phyloP scores from a whole-genome alignment of 2,113 vertebrate species.

The Tragulus kanchil region DNA sequence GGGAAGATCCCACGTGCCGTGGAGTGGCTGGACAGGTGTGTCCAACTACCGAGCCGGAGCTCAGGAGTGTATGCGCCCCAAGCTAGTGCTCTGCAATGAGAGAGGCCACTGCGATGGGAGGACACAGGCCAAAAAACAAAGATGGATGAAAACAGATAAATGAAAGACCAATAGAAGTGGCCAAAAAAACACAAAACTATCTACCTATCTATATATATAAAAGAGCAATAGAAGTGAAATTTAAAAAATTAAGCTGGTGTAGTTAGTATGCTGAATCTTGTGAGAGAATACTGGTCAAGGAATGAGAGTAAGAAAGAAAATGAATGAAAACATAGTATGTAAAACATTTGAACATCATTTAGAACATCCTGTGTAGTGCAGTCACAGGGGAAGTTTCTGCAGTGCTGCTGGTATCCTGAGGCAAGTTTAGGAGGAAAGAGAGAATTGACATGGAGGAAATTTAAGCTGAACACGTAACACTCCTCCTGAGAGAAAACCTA shows the following conservation, averaged over 20 bases:
- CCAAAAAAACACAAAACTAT: too few species aligned
- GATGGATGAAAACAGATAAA: too few species aligned
- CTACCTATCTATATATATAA: too few species aligned
- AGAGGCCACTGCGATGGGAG: too few species aligned
- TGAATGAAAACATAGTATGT: background rate
- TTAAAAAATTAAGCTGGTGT: background rate
- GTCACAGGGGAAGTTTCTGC: background rate
- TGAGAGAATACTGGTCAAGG: background rate
- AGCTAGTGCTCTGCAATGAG: too few species aligned
- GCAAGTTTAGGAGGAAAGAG: background rate
- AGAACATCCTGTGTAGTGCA: background rate
- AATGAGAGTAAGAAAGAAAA: background rate
- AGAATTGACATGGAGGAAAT: background rate
- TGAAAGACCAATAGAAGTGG: too few species aligned
- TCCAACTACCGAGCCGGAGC: too few species aligned
- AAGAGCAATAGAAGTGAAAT: background rate
- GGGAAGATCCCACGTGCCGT: too few species aligned
- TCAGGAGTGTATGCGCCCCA: too few species aligned
- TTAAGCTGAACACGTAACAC: background rate
- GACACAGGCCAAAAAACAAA: too few species aligned
- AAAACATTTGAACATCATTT: background rate
- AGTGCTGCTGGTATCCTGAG: background rate
- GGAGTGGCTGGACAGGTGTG: too few species aligned
- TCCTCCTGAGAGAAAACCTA: conserved; percentile 36
- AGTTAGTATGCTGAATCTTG: background rate